Conservation (phyloP, 2,888 invertebrate genomes). For the Monopis laevigella region DNA sequence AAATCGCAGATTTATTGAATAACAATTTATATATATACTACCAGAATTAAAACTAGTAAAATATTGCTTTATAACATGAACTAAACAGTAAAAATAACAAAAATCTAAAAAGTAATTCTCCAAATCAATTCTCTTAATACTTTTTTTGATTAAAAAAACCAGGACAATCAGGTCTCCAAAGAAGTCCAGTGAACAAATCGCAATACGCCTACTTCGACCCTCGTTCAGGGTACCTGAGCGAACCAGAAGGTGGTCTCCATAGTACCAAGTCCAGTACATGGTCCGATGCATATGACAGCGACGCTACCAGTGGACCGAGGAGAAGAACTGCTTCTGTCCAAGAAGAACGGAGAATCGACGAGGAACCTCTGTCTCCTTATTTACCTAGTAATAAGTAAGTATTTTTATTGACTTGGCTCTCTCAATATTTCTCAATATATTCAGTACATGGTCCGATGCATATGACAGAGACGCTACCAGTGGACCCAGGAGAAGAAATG, state of each 20-base stretch:
- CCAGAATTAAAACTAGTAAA: no score
- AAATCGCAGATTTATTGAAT: no score
- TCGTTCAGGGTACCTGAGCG: slow-evolving; percentile 58
- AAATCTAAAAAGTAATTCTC: no score
- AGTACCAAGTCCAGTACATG: slow-evolving; percentile 41
- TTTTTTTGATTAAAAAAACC: no score
- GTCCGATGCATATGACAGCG: slow-evolving; percentile 59
- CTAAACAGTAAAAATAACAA: no score
- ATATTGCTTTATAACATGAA: no score
- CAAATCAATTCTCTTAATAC: no score
- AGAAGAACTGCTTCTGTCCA: slow-evolving; percentile 54
- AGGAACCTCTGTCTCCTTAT: slow-evolving; percentile 38
- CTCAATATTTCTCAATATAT: no score
- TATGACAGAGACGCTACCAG: slow-evolving; percentile 55
- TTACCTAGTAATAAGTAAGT: slow-evolving; percentile 53
- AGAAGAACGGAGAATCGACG: slow-evolving; percentile 44
- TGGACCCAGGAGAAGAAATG: slow-evolving; percentile 44
- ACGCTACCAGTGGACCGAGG: slow-evolving; percentile 43
- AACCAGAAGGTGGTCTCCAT: slow-evolving; percentile 53
- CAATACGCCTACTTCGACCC: slow-evolving; percentile 64
- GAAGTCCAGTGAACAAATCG: slow-evolving; percentile 42
- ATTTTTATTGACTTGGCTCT: no score
- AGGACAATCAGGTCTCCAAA: slow-evolving; percentile 43
- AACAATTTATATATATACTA: no score
- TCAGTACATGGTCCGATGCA: slow-evolving; percentile 51